Evolutionary conservation across 2,888 invertebrate species (phyloP).

Genomic region (Yponomeuta malinellus): DNA sequence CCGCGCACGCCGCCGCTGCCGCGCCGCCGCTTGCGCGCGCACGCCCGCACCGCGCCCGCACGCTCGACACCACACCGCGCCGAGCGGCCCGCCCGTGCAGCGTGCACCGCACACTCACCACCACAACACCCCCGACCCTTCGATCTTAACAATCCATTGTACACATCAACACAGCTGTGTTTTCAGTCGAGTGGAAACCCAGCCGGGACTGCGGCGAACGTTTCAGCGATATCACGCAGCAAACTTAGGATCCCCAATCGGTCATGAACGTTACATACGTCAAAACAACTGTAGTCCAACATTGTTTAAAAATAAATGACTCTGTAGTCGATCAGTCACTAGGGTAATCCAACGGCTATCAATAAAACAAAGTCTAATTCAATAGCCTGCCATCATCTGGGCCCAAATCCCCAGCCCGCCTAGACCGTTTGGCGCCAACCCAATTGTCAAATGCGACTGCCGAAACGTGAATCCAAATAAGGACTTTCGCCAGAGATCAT

Average conservation of each 20-base stretch:
- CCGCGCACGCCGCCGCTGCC: constrained; percentile 58
- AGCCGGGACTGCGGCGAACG: neutral
- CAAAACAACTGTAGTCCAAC: neutral
- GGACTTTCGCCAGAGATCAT: neutral
- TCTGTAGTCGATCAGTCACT: neutral
- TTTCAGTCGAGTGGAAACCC: constrained; percentile 5
- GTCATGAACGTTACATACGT: neutral
- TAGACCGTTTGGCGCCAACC: constrained; percentile 31
- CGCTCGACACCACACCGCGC: constrained; percentile 28
- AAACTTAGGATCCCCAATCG: neutral
- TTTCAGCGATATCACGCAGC: neutral
- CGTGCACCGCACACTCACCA: neutral
- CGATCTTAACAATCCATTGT: constrained; percentile 2
- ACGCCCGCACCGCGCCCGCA: constrained; percentile 43
- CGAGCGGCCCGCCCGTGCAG: neutral
- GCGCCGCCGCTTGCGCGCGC: constrained; percentile 25
- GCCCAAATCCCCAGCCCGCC: constrained; percentile 17
- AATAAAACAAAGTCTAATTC: constrained; percentile 3
- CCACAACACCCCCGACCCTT: neutral
- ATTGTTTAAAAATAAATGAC: neutral
- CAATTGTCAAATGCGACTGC: constrained; percentile 22
- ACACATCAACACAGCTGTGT: constrained; percentile 4
- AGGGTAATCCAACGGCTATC: neutral
- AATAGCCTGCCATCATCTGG: neutral
- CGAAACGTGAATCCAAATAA: neutral